A percentile compares a stretch with the other conserved stretches of the same genome.
These are phyloP conservation scores for Anguilla obscura DNA, from an alignment of 2,797 vertebrate genomes.

Conservation along the genomic window DNA sequence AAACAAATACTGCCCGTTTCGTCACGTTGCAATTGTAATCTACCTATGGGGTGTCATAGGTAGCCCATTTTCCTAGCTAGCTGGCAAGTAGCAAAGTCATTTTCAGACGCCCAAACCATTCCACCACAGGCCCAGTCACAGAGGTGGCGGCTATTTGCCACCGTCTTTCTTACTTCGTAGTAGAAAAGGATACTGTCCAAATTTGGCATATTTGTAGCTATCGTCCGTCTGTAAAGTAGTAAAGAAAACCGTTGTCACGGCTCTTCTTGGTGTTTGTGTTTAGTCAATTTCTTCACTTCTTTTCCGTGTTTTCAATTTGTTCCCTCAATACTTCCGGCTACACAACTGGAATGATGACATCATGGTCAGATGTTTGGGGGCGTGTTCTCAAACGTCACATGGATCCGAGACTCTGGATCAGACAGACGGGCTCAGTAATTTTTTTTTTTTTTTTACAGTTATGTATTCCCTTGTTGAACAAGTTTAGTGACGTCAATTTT, in stretches of 20 bases:
- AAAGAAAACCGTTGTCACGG: not conserved
- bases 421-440: not conserved
- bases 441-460: not conserved
- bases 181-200: constrained; percentile 58
- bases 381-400: constrained; percentile 18
- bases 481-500: constrained; percentile 34
- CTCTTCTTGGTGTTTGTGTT: not conserved
- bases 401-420: not conserved
- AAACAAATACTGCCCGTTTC: not conserved
- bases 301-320: constrained; percentile 23
- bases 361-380: constrained; percentile 38
- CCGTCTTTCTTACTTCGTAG: not conserved
- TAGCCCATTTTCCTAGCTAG: not conserved
- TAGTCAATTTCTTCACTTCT: constrained; percentile 12
- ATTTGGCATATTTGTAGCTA: constrained; percentile 41
- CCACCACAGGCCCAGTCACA: constrained; percentile 9
- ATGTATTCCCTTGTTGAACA: not conserved
- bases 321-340: constrained; percentile 48
- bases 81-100: not conserved
- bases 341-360: constrained; percentile 39
- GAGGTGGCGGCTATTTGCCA: not conserved
- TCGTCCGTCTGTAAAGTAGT: not conserved
- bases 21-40: not conserved
- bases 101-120: not conserved
- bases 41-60: not conserved